These are phyloP conservation scores for Abrostola triplasia DNA, from an alignment of 2,888 invertebrate genomes.

Conservation along the genomic window DNA sequence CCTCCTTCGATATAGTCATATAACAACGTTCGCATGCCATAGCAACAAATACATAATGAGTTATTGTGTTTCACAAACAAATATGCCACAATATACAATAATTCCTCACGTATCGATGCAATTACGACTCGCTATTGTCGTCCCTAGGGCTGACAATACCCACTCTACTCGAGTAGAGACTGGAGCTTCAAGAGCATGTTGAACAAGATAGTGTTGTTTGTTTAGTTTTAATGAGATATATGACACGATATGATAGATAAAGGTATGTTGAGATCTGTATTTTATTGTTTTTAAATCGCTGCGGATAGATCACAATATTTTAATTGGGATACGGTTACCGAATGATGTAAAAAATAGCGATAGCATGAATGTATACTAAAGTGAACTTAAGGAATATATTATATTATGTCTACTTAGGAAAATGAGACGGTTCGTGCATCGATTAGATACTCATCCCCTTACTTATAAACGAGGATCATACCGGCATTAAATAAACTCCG, in stretches of 20 bases:
- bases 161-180: slow-evolving; percentile 34
- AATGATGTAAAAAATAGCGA: no score
- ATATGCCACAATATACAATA: slow-evolving; percentile 46
- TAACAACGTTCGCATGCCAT: slow-evolving; percentile 26
- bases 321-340: no score
- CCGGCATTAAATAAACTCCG: no score
- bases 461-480: no score
- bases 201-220: slow-evolving; percentile 24
- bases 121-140: slow-evolving; percentile 52
- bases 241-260: not conserved
- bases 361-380: no score
- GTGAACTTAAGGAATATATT: no score
- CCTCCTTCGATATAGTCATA: no score
- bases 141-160: slow-evolving; percentile 46
- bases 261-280: not conserved
- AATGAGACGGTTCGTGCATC: no score
- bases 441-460: no score
- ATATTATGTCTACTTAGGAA: no score
- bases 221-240: slow-evolving; percentile 12
- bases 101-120: slow-evolving; percentile 48
- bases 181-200: slow-evolving; percentile 23
- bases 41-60: slow-evolving; percentile 39
- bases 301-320: no score
- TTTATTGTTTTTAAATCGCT: no score
- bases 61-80: slow-evolving; percentile 38